phyloP scores from a whole-genome alignment of 1,140 invertebrate genomes.

The Melanaphis sacchari region DNA sequence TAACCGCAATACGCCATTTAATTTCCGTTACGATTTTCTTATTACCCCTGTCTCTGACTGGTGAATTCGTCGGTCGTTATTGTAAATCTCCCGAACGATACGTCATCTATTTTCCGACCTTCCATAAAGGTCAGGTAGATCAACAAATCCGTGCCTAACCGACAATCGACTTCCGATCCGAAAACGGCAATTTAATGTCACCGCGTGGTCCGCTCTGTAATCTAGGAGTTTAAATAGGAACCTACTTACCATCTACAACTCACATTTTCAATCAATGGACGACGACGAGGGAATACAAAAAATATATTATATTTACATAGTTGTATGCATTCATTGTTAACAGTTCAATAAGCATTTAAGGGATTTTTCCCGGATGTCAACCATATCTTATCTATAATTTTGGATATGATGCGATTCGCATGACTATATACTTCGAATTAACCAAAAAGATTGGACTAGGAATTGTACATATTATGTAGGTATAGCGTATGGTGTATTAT shows the following conservation, averaged over 20 bases:
- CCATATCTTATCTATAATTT: background rate
- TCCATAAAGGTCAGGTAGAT: background rate
- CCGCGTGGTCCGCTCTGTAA: background rate
- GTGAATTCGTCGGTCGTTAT: background rate
- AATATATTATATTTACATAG: background rate
- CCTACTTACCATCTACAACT: background rate
- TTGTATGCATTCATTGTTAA: background rate
- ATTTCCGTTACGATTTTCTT: slow-evolving; percentile 2
- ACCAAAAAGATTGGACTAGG: background rate
- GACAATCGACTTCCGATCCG: background rate
- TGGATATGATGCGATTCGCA: background rate
- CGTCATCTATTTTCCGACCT: background rate
- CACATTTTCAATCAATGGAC: background rate
- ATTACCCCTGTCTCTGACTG: background rate
- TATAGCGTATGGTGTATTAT: background rate
- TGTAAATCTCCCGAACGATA: background rate
- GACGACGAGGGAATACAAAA: background rate
- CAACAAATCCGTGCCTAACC: background rate
- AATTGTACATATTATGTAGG: background rate
- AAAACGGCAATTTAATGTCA: background rate
- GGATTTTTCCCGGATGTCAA: background rate
- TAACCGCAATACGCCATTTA: background rate
- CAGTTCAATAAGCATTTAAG: background rate
- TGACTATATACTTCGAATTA: background rate
- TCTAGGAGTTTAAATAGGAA: background rate